A percentile compares a stretch with the other conserved stretches of the same genome.
Conservation (phyloP, 2,888 invertebrate genomes). For the Eristalis intricaria region DNA sequence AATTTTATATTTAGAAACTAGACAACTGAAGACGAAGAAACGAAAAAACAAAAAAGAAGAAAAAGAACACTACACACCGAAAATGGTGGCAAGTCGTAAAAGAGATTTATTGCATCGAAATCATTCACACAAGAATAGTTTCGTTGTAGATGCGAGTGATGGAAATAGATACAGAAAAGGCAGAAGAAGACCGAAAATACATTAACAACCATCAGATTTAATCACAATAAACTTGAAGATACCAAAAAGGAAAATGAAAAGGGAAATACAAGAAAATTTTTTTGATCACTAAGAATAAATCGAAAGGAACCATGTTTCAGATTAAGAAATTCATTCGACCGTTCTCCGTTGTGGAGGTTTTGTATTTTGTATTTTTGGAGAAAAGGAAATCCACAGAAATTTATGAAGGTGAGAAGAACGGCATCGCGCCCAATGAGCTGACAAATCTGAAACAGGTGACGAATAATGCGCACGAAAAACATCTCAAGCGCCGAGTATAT, state of each 20-base stretch:
- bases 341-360: constrained; percentile 17
- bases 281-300: constrained; percentile 49
- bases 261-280: constrained; percentile 2
- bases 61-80: constrained; percentile 39
- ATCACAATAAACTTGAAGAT: constrained; percentile 57
- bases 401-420: constrained; percentile 61
- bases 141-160: constrained; percentile 35
- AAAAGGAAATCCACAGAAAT: constrained; percentile 56
- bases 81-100: constrained; percentile 71
- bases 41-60: constrained; percentile 6
- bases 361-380: background rate
- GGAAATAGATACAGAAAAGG: constrained; percentile 45
- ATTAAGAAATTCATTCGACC: constrained; percentile 57
- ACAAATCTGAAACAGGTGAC: constrained; percentile 71
- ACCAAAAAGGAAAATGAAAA: constrained; percentile 7
- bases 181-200: constrained; percentile 40
- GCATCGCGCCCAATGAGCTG: constrained; percentile 57
- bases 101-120: constrained; percentile 64
- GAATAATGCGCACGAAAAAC: constrained; percentile 43
- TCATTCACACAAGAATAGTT: constrained; percentile 69
- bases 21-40: constrained; percentile 8
- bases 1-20: constrained; percentile 36
- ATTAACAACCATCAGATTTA: constrained; percentile 57
- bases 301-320: constrained; percentile 52
- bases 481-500: constrained; percentile 24